Evolutionary conservation across 2,888 invertebrate species (phyloP).

Genomic region (Siphonodentalium dalli): DNA sequence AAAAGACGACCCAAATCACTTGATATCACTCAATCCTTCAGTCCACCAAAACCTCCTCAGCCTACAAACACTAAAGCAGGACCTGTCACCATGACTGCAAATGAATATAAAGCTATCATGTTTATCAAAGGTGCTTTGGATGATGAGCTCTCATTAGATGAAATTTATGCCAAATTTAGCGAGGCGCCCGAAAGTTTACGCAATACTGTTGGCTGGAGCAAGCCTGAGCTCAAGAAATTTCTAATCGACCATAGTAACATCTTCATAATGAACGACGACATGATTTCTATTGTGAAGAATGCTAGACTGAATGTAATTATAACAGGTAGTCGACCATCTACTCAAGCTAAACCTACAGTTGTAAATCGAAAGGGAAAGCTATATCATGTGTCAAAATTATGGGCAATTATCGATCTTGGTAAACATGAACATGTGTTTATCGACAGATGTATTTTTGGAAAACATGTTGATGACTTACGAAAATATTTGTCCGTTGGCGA

Average conservation of each 20-base stretch:
- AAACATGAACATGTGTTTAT: slow-evolving; percentile 66
- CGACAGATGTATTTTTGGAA: slow-evolving; percentile 62
- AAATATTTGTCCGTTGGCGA: slow-evolving; percentile 62
- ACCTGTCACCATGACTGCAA: slow-evolving; percentile 64
- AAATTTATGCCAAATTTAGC: slow-evolving; percentile 56
- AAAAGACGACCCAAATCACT: slow-evolving; percentile 52
- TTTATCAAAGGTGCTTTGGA: slow-evolving; percentile 63
- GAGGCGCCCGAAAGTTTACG: slow-evolving; percentile 61
- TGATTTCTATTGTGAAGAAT: slow-evolving; percentile 59
- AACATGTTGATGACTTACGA: slow-evolving; percentile 62
- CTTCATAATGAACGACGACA: slow-evolving; percentile 61
- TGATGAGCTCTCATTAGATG: slow-evolving; percentile 57
- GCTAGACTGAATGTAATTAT: slow-evolving; percentile 63
- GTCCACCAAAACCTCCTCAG: slow-evolving; percentile 21
- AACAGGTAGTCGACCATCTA: slow-evolving; percentile 59
- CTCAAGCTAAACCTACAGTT: slow-evolving; percentile 47
- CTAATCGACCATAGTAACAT: slow-evolving; percentile 58
- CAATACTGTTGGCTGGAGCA: slow-evolving; percentile 63
- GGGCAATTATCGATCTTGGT: slow-evolving; percentile 66
- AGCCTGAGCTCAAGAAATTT: slow-evolving; percentile 61
- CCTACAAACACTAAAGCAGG: slow-evolving; percentile 43
- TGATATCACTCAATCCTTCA: slow-evolving; percentile 32
- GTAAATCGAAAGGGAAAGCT: slow-evolving; percentile 60
- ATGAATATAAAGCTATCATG: slow-evolving; percentile 65
- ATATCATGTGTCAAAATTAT: slow-evolving; percentile 65